Evolutionary conservation across 2,797 vertebrate species (phyloP).

Genomic region (Lepilemur septentrionalis): DNA sequence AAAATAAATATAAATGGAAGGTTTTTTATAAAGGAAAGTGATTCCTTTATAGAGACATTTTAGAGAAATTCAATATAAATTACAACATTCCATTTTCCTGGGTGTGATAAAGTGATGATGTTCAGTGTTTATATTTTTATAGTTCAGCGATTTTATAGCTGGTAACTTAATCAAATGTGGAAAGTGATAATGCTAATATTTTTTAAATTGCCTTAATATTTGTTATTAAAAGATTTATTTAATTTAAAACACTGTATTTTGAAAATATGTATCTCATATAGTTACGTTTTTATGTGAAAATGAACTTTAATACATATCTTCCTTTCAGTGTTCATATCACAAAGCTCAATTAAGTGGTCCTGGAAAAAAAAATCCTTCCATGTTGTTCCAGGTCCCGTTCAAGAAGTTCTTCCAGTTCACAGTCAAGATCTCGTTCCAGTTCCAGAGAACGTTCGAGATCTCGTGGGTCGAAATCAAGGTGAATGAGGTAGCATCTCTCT

Average conservation of each 20-base stretch:
- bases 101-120: neutral
- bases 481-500: slow-evolving; percentile 99
- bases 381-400: slow-evolving; percentile 98
- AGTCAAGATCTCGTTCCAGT: slow-evolving; percentile 96
- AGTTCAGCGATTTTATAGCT: neutral
- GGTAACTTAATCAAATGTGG: neutral
- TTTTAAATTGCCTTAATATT: neutral
- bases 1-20: neutral
- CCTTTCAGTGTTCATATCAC: slow-evolving; percentile 65
- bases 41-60: neutral
- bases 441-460: slow-evolving; percentile 90
- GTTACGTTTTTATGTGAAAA: slow-evolving; percentile 38
- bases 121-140: neutral
- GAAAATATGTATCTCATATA: neutral
- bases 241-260: slow-evolving; percentile 31
- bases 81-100: neutral
- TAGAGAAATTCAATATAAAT: neutral
- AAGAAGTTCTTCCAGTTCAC: slow-evolving; percentile 98
- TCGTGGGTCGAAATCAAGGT: slow-evolving; percentile 97
- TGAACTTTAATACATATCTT: slow-evolving; percentile 49
- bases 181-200: slow-evolving; percentile 15
- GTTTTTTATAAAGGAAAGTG: neutral
- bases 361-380: slow-evolving; percentile 87
- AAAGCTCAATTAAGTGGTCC: slow-evolving; percentile 81
- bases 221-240: neutral